These are phyloP conservation scores for Protodeltote pygarga DNA, from an alignment of 2,888 invertebrate genomes.

Conservation along the genomic window DNA sequence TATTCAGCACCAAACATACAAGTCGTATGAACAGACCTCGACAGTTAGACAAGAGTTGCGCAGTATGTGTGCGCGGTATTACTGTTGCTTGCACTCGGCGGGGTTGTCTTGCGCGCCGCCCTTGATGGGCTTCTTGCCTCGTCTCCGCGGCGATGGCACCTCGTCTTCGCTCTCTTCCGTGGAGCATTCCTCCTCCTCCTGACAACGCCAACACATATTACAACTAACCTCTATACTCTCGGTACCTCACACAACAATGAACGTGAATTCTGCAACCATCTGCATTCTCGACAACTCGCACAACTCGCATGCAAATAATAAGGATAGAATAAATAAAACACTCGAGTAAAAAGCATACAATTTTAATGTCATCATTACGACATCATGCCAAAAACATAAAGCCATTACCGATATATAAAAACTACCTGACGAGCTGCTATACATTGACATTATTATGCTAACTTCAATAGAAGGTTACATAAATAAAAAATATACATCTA, in stretches of 20 bases:
- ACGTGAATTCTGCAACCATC: conserved; percentile 84
- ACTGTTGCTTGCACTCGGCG: conserved; percentile 92
- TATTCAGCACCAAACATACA: conserved; percentile 47
- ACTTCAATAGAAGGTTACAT: conserved; percentile 81
- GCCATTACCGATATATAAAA: conserved; percentile 72
- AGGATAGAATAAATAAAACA: conserved; percentile 75
- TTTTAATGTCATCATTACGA: conserved; percentile 83
- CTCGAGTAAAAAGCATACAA: conserved; percentile 81
- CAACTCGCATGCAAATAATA: conserved; percentile 76
- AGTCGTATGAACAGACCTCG: conserved; percentile 42
- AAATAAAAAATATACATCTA: conserved; percentile 79
- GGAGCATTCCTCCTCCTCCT: conserved; percentile 84
- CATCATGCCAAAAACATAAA: conserved; percentile 83
- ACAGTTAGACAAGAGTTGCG: conserved; percentile 25
- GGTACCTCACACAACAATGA: conserved; percentile 55
- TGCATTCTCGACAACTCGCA: conserved; percentile 69
- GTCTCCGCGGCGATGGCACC: conserved; percentile 78
- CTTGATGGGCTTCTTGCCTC: conserved; percentile 70
- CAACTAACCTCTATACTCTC: conserved; percentile 26
- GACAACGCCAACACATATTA: conserved; percentile 47
- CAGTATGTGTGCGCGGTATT: conserved; percentile 54
- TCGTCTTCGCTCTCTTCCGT: conserved; percentile 89
- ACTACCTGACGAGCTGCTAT: conserved; percentile 71
- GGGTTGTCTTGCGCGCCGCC: conserved; percentile 70
- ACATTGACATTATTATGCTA: conserved; percentile 72